Evolutionary conservation across 2,888 invertebrate species (phyloP), one percentile per base, ranked within the genome.

Genomic region (Elmis aenea): DNA sequence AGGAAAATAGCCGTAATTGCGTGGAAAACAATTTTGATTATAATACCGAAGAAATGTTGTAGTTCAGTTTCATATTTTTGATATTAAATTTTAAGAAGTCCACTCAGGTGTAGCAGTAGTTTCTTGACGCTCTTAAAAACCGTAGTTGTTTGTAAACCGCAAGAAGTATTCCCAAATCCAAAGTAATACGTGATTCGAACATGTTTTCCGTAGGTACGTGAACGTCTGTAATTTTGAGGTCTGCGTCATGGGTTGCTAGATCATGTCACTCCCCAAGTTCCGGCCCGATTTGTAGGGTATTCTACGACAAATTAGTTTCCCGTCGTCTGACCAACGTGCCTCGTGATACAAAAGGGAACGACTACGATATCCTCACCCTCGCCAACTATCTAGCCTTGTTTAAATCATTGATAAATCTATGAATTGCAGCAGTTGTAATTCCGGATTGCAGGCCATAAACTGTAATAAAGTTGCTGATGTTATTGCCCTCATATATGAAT

Each of bases 291-390:
- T 52, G 54, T 52, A 43, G 42, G 48, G 50, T 51, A 52, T 53
- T 55, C 52, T 51, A 38, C 55, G 57, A 58, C 57, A 59, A 59
- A 58, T 59, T 57, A 56, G 55, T 55, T 55, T 54, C 46, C 51
- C 48, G 46, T 39, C 39, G 39, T 36, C 26, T 39, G 27, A 23
- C 24, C 26, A 36, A 43, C 39, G 43, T 43, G 39, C 38, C 30
- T 33, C 11, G 30, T 33, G 30, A 30, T 38, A 31, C 34, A 38
- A 29, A 36, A 37, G 41, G 33, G 37, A 41, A 41, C 24, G 33
- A 32, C 18, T 29, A 21, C 15, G 25, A 26, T 34, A 34, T 34
- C 31, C 33, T 20, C 38, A 27, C 42, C 42, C 42, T 34, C 27
- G 12, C 23, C 15, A 22, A 31, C 24, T 35, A 38, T 42, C 42